Conservation (phyloP, 2,888 invertebrate species). For the Eutolmus rufibarbis region DNA sequence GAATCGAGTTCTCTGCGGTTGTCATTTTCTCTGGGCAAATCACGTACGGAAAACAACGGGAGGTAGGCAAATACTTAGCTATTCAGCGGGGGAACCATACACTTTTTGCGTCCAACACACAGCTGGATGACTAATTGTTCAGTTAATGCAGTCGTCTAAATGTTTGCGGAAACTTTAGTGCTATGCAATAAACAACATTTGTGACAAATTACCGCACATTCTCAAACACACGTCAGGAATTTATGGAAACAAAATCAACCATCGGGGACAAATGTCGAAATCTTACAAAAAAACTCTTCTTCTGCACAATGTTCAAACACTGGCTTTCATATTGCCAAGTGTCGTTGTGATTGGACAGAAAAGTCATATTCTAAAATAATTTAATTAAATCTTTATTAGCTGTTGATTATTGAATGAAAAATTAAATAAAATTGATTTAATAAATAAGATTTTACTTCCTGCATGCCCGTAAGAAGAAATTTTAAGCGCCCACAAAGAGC, state of each 20-base stretch:
- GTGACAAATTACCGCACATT: constrained; percentile 23
- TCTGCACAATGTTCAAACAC: background rate
- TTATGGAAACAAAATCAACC: constrained; percentile 33
- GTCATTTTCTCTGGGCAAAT: constrained; percentile 66
- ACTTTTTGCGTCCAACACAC: constrained; percentile 5
- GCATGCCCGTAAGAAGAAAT: background rate
- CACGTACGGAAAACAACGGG: background rate
- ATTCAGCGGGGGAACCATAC: constrained; percentile 1
- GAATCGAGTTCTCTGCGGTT: constrained; percentile 82
- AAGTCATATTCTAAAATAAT: background rate
- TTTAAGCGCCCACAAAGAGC: background rate
- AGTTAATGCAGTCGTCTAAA: background rate
- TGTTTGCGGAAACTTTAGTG: background rate
- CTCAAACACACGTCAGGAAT: constrained; percentile 13
- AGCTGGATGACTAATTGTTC: background rate
- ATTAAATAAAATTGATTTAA: background rate
- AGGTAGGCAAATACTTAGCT: background rate
- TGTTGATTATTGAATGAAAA: background rate
- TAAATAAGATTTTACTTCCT: background rate
- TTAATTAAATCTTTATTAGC: background rate
- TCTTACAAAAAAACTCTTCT: constrained; percentile 13
- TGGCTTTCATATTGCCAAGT: background rate
- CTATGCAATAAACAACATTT: background rate
- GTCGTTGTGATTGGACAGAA: background rate
- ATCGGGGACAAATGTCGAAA: constrained; percentile 25